Evolutionary conservation across 2,113 vertebrate species (phyloP).

Genomic region (Cavia aperea): DNA sequence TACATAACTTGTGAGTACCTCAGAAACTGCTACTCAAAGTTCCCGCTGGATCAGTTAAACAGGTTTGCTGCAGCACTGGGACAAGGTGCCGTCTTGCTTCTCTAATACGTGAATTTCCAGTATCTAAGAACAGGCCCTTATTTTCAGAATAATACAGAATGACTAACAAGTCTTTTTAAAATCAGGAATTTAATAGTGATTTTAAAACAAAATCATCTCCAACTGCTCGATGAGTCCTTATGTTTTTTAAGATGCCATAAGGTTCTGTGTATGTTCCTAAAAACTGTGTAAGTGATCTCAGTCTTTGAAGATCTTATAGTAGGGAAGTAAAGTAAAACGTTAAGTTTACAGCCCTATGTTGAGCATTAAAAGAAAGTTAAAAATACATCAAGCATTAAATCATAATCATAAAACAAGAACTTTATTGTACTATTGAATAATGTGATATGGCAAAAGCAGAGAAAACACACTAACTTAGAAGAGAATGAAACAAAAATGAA

Average conservation of each 20-base stretch:
- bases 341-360: neutral
- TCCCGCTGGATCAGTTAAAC: neutral
- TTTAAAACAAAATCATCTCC: neutral
- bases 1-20: neutral
- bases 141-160: neutral
- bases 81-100: neutral
- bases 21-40: neutral
- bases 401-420: neutral
- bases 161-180: neutral
- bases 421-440: neutral
- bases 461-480: conserved; percentile 3
- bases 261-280: neutral
- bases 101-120: neutral
- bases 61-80: neutral
- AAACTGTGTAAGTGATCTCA: neutral
- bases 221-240: neutral
- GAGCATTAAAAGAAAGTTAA: neutral
- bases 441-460: neutral
- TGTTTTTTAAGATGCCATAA: neutral
- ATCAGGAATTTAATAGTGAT: neutral
- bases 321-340: neutral
- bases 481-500: neutral
- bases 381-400: neutral
- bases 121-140: neutral
- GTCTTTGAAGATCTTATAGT: conserved; percentile 5